Evolutionary conservation across 2,888 invertebrate species (phyloP).

Genomic region (Agrilus biguttatus): DNA sequence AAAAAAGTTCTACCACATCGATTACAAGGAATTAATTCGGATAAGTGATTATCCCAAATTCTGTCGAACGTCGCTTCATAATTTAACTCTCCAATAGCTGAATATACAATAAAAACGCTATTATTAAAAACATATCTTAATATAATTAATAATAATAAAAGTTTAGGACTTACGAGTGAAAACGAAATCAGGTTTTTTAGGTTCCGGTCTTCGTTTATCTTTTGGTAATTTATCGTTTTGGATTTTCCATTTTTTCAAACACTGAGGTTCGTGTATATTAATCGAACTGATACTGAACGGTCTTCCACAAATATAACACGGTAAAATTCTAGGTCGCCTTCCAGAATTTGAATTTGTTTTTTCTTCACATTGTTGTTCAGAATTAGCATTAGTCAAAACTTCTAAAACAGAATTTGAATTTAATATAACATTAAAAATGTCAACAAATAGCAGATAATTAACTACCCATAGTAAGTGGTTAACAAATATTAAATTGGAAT

Average conservation of each 20-base stretch:
- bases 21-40: constrained; percentile 40
- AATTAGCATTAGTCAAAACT: no score
- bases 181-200: constrained; percentile 40
- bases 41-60: constrained; percentile 39
- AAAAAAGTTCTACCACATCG: constrained; percentile 48
- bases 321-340: constrained; percentile 24
- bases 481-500: no score
- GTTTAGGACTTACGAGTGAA: constrained; percentile 28
- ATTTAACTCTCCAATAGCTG: constrained; percentile 25
- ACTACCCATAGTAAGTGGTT: no score
- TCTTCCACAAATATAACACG: constrained; percentile 50
- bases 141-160: background rate
- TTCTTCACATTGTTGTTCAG: background rate
- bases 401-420: no score
- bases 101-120: constrained; percentile 6
- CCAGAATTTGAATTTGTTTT: constrained; percentile 7
- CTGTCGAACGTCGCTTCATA: constrained; percentile 25
- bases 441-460: no score
- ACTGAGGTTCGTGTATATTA: constrained; percentile 50
- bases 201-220: constrained; percentile 36
- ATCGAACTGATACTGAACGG: constrained; percentile 48
- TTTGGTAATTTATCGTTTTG: constrained; percentile 46
- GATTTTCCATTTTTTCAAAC: constrained; percentile 45
- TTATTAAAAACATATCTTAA: background rate
- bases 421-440: background rate